Conservation (phyloP, 2,888 invertebrate species). For the Cerceris rybyensis region DNA sequence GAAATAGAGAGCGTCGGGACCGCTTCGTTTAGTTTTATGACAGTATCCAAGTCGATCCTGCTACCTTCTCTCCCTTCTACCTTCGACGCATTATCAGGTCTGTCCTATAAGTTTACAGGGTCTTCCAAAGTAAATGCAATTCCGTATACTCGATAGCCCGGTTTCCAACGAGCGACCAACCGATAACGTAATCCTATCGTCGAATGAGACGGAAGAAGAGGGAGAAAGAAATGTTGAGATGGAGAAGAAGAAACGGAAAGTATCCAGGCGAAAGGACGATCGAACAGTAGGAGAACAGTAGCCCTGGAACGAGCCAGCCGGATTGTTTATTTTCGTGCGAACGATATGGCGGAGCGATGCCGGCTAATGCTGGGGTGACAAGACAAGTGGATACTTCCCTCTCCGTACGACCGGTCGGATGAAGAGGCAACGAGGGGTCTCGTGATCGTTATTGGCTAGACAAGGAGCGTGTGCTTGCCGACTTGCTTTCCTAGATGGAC, state of each 20-base stretch:
- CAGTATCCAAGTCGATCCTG: slow-evolving; percentile 44
- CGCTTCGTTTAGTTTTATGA: slow-evolving; percentile 62
- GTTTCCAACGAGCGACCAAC: slow-evolving; percentile 31
- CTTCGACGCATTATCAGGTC: slow-evolving; percentile 46
- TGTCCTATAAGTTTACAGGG: slow-evolving; percentile 31
- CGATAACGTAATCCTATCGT: slow-evolving; percentile 32
- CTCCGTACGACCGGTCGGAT: slow-evolving; percentile 69
- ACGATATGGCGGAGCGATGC: slow-evolving; percentile 65
- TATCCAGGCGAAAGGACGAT: neutral
- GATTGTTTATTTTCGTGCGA: slow-evolving; percentile 72
- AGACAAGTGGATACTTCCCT: slow-evolving; percentile 78
- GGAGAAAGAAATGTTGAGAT: neutral
- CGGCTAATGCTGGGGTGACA: slow-evolving; percentile 70
- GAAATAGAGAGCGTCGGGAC: slow-evolving; percentile 48
- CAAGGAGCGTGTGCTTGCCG: slow-evolving; percentile 54
- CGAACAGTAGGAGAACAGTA: neutral
- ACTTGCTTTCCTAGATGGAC: slow-evolving; percentile 44
- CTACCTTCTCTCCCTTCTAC: slow-evolving; percentile 23
- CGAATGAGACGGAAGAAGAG: neutral
- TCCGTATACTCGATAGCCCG: slow-evolving; percentile 38
- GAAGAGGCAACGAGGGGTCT: slow-evolving; percentile 71
- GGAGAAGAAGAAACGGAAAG: neutral
- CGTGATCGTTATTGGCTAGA: slow-evolving; percentile 71
- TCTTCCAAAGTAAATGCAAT: slow-evolving; percentile 43
- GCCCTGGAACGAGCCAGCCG: slow-evolving; percentile 29